phyloP scores from a whole-genome alignment of 2,113 vertebrate genomes.

The Microtus pennsylvanicus region DNA sequence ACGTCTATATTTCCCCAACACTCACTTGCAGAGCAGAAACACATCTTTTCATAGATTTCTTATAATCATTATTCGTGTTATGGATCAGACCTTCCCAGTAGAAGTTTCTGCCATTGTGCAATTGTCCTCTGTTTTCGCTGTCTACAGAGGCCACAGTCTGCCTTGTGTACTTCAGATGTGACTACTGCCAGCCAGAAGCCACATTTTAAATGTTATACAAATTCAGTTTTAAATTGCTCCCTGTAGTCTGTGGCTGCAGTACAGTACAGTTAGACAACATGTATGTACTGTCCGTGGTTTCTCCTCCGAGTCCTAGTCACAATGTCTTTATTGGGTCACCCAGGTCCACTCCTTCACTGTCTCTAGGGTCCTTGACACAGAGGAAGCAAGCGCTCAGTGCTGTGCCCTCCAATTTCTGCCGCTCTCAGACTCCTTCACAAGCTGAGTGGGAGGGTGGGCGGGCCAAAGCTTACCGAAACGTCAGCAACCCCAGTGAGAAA shows the following conservation, averaged over 20 bases:
- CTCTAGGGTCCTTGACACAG: background rate
- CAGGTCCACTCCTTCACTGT: background rate
- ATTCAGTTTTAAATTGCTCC: background rate
- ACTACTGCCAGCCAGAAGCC: background rate
- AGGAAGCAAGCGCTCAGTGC: background rate
- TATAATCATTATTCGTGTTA: background rate
- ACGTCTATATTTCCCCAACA: background rate
- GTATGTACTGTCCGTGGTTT: background rate
- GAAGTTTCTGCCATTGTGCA: background rate
- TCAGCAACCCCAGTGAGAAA: background rate
- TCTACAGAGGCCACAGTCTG: background rate
- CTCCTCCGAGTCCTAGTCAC: background rate
- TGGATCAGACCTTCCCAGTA: background rate
- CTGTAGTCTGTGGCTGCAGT: background rate
- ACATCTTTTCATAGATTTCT: background rate
- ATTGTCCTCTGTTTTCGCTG: background rate
- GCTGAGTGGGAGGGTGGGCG: background rate
- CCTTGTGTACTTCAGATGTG: background rate
- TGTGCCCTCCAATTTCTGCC: background rate
- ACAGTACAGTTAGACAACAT: accelerated
- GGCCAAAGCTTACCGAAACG: constrained; percentile 38
- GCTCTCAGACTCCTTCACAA: background rate
- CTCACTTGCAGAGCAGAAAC: background rate
- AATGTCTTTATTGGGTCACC: background rate
- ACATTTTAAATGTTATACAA: background rate